Base-by-base conservation (phyloP, 2,113 vertebrate species). In the Pseudorasbora parva region DNA sequence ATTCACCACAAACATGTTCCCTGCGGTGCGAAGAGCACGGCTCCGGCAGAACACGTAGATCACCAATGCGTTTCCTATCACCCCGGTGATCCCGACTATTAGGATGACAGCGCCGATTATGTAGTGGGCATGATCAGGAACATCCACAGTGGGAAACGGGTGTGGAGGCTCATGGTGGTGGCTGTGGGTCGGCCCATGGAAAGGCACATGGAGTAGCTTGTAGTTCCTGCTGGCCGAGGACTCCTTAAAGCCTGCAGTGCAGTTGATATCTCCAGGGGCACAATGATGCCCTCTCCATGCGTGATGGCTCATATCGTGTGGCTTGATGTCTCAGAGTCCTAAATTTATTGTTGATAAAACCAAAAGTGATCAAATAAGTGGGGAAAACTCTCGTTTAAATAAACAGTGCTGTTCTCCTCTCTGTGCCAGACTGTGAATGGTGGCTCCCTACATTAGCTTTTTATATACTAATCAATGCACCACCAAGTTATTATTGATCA, bases 1-100 rank as follows among this genome's bases (percentile, higher is more conserved):
- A 90, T 95, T 97, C 92, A 95, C 94, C 27, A 96, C 92, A 83
- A 96, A 86, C 91, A 93, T 87, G 86, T 96, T 97, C 81, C 95
- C 92, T 0, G 94, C 94, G 3, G 94, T 95, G 76, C 87, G 89
- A 49, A 96, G 94, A 23, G 91, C 89, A 74, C 93, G 93, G 69
- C 90, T 95, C 21, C 86, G 86, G 80, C 88, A 89, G 49, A 91
- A 90, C 7, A 87, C 89, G n/a, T 89, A 91, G 30, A 90, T 81
- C 51, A 90, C 90, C 47, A 91, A 71, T 3, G 88, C 82, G 21
- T 91, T 91, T 30, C 90, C 89, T 25, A 91, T 76, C 21, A 86
- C 72, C 9, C 90, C 89, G 1, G 89, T 90, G 72, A 91, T 81
- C 47, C 90, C 88, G 15, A 91, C 86, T 8, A 85, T 57, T 10